Evolutionary conservation across 1,140 invertebrate genomes (phyloP).

Genomic region (Hermetia illucens): DNA sequence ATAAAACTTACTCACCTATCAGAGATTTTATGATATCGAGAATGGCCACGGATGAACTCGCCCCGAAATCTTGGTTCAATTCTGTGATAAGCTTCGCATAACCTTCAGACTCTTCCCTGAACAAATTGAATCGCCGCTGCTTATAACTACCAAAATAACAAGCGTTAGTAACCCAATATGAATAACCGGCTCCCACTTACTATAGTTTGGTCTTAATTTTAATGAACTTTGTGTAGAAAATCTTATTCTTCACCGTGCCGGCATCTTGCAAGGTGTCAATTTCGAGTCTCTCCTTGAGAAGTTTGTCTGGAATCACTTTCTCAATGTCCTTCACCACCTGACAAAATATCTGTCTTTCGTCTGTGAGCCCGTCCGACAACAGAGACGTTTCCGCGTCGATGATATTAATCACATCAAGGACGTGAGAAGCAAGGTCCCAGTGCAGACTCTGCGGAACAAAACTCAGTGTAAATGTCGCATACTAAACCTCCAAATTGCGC

Average conservation of each 20-base stretch:
- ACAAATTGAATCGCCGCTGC: conserved; percentile 97
- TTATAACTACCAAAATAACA: conserved; percentile 75
- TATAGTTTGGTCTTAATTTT: conserved; percentile 96
- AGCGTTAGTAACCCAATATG: conserved; percentile 6
- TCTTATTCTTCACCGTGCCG: conserved; percentile 80
- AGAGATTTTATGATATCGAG: conserved; percentile 83
- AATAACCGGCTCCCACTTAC: conserved; percentile 47
- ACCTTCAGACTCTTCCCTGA: conserved; percentile 97
- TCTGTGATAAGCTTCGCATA: conserved; percentile 97
- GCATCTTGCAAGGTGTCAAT: conserved; percentile 85
- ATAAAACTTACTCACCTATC: conserved; percentile 75
- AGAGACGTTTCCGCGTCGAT: conserved; percentile 59
- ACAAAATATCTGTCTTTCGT: conserved; percentile 58
- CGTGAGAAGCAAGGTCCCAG: conserved; percentile 56
- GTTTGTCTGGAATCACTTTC: conserved; percentile 66
- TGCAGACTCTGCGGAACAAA: conserved; percentile 45
- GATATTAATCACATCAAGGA: conserved; percentile 64
- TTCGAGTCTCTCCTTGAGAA: conserved; percentile 85
- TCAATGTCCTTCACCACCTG: conserved; percentile 63
- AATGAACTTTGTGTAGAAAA: conserved; percentile 92
- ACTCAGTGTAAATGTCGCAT: conserved; percentile 12
- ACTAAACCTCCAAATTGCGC: conserved; percentile 2
- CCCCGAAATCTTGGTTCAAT: conserved; percentile 73
- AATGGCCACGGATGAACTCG: conserved; percentile 43
- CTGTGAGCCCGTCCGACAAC: conserved; percentile 39